phyloP scores from a whole-genome alignment of 2,888 invertebrate species.

The Troides aeacus region DNA sequence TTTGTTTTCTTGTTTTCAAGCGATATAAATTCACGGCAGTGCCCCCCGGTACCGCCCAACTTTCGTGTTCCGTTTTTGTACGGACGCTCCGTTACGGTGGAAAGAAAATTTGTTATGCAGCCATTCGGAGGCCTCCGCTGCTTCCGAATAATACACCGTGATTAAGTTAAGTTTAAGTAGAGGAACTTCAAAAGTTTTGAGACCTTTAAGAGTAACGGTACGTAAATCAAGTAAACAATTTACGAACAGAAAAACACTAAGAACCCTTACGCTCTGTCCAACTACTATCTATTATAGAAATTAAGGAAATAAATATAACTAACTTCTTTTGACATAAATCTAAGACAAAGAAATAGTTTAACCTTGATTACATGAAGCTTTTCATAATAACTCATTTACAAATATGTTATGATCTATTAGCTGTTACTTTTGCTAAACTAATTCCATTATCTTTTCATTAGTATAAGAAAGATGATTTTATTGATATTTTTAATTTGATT shows the following conservation, averaged over 20 bases:
- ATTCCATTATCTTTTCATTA: no score
- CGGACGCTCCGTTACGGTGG: constrained; percentile 60
- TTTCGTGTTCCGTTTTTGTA: constrained; percentile 74
- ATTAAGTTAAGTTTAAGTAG: constrained; percentile 22
- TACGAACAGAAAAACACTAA: neutral
- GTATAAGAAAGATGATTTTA: no score
- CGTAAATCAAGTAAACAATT: constrained; percentile 7
- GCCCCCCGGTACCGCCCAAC: constrained; percentile 68
- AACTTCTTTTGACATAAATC: neutral
- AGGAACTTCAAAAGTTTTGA: constrained; percentile 17
- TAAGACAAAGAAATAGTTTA: no score
- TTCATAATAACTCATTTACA: no score
- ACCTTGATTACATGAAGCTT: no score
- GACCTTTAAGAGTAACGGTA: constrained; percentile 1
- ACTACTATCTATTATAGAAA: neutral
- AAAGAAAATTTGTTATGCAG: constrained; percentile 72
- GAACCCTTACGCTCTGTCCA: neutral
- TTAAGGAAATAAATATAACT: neutral
- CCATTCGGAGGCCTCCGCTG: constrained; percentile 41
- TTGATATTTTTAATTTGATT: no score
- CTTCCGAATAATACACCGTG: constrained; percentile 31
- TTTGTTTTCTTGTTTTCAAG: constrained; percentile 77
- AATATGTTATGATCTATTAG: no score
- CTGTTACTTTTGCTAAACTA: no score
- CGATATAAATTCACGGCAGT: constrained; percentile 75